These are phyloP conservation scores for Caenorhabditis tropicalis DNA, from an alignment of 1,140 invertebrate genomes.

Conservation along the genomic window DNA sequence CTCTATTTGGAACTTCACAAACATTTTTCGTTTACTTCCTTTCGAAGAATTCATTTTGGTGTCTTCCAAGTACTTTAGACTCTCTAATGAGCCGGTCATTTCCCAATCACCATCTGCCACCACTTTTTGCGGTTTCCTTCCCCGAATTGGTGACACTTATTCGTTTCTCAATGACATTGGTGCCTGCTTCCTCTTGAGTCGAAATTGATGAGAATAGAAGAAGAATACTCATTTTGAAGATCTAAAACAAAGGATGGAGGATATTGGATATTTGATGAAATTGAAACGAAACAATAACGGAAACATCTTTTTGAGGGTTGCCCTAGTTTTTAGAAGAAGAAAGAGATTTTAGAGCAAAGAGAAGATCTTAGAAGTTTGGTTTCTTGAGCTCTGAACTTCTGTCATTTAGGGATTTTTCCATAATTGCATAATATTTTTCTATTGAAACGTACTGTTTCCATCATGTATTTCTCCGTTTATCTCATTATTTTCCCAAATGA, in stretches of 20 bases:
- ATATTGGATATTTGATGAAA: conserved; percentile 21
- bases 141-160: conserved; percentile 42
- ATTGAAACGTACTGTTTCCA: no score
- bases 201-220: conserved; percentile 1
- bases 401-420: no score
- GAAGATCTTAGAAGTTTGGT: no score
- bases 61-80: not conserved
- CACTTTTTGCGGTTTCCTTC: conserved; percentile 27
- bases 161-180: conserved; percentile 22
- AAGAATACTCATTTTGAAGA: conserved; percentile 16
- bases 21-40: not conserved
- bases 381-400: no score
- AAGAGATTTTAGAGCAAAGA: not conserved
- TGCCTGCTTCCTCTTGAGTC: not conserved
- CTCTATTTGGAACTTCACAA: not conserved
- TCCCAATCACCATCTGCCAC: conserved; percentile 39
- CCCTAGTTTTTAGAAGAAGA: not conserved
- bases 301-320: not conserved
- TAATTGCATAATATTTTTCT: no score
- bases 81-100: not conserved
- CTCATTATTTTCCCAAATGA: not conserved
- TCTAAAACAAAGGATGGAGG: no score
- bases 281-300: no score
- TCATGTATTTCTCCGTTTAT: no score
- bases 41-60: conserved; percentile 1